Evolutionary conservation across 2,888 invertebrate species (phyloP).

Genomic region (Parelbella ahira): DNA sequence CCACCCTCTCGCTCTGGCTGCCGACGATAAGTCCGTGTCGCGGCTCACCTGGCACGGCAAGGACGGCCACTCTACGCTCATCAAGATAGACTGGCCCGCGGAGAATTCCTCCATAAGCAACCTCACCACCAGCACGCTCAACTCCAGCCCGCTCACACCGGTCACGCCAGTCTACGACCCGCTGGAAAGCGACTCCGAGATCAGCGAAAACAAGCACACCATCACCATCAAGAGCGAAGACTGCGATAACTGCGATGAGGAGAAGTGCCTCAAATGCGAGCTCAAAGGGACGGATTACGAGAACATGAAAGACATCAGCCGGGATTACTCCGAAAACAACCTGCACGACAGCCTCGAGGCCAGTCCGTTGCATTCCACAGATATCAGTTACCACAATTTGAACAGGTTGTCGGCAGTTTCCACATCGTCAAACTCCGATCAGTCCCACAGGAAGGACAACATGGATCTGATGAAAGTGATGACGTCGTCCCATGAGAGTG

Average conservation of each 20-base stretch:
- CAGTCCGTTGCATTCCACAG: constrained; percentile 60
- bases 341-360: constrained; percentile 55
- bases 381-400: constrained; percentile 73
- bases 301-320: constrained; percentile 38
- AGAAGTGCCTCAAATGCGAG: constrained; percentile 69
- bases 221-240: constrained; percentile 55
- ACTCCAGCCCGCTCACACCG: constrained; percentile 60
- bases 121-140: constrained; percentile 54
- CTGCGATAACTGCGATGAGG: constrained; percentile 55
- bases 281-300: constrained; percentile 62
- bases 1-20: constrained; percentile 43
- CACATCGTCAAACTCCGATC: constrained; percentile 62
- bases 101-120: constrained; percentile 55
- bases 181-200: constrained; percentile 67
- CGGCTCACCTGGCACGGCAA: constrained; percentile 70
- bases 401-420: constrained; percentile 71
- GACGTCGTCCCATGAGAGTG: constrained; percentile 74
- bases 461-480: constrained; percentile 53
- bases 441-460: constrained; percentile 42
- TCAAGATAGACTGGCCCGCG: constrained; percentile 70
- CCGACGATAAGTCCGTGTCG: constrained; percentile 33
- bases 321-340: constrained; percentile 35
- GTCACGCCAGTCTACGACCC: constrained; percentile 64
- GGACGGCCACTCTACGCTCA: constrained; percentile 70
- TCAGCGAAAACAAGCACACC: constrained; percentile 64